These are phyloP conservation scores for Magallana nippona DNA, from an alignment of 2,888 invertebrate genomes.

Conservation along the genomic window DNA sequence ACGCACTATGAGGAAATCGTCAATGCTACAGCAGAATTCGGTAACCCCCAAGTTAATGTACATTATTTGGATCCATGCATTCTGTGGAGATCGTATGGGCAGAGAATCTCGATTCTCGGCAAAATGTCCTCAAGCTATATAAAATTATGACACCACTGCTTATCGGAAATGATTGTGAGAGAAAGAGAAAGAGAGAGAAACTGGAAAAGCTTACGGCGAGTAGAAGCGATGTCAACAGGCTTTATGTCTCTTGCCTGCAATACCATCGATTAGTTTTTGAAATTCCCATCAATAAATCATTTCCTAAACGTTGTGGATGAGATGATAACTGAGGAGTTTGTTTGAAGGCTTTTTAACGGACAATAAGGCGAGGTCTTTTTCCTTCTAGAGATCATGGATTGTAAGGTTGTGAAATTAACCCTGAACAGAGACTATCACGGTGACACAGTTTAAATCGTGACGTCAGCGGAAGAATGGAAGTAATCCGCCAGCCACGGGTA, in stretches of 20 bases:
- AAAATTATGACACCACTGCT: too few species aligned
- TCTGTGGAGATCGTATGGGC: too few species aligned
- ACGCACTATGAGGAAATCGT: too few species aligned
- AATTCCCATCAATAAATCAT: slow-evolving; percentile 21
- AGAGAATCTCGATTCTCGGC: too few species aligned
- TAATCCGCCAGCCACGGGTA: slow-evolving; percentile 19
- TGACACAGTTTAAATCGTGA: slow-evolving; percentile 16
- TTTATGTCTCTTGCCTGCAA: neutral
- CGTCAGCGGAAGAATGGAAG: slow-evolving; percentile 8
- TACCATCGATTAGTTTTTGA: slow-evolving; percentile 22
- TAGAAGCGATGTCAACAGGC: neutral
- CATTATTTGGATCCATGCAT: too few species aligned
- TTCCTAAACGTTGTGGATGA: neutral
- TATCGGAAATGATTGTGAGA: neutral
- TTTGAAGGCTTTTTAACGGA: neutral
- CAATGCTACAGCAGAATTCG: too few species aligned
- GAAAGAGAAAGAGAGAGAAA: neutral
- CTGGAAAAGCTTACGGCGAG: neutral
- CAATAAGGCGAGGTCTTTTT: neutral
- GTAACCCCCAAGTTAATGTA: too few species aligned
- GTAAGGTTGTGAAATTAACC: neutral
- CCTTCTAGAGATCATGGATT: neutral
- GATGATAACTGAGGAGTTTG: neutral
- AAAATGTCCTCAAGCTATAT: too few species aligned
- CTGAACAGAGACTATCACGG: neutral